These are phyloP conservation scores for Etheostoma cragini DNA, from an alignment of 2,113 vertebrate genomes.

Conservation along the genomic window DNA sequence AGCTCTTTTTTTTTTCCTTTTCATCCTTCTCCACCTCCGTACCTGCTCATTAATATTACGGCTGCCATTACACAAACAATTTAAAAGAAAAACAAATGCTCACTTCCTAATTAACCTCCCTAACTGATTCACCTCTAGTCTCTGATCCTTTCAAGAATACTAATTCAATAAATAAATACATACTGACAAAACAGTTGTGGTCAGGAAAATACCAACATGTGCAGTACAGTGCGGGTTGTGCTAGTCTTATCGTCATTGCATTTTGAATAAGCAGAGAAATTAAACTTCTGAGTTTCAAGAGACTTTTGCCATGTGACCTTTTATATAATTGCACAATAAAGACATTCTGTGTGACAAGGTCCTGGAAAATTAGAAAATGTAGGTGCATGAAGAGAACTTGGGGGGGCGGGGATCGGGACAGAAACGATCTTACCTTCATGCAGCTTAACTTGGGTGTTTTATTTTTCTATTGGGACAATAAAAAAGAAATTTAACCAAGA, in stretches of 20 bases:
- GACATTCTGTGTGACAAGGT: conserved; percentile 19
- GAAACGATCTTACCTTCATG: background rate
- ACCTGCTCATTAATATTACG: too few relatives aligned
- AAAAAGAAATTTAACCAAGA: conserved; percentile 51
- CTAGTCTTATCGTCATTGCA: background rate
- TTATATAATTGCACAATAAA: background rate
- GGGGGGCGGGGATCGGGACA: too few relatives aligned
- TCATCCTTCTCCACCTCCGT: too few relatives aligned
- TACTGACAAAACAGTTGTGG: too few relatives aligned
- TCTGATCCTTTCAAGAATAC: too few relatives aligned
- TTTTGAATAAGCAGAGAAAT: background rate
- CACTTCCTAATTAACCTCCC: too few relatives aligned
- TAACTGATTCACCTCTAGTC: too few relatives aligned
- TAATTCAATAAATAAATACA: too few relatives aligned
- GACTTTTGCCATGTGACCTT: background rate
- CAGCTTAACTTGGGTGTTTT: conserved; percentile 25
- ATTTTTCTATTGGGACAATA: conserved; percentile 37
- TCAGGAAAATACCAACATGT: background rate
- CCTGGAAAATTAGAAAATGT: conserved; percentile 23
- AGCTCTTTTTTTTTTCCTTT: too few relatives aligned
- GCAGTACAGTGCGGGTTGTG: too few relatives aligned
- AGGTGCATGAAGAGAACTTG: conserved; percentile 4
- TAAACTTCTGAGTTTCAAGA: background rate
- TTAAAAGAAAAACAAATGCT: too few relatives aligned
- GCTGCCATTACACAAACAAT: too few relatives aligned